A percentile compares a stretch with the other conserved stretches of the same genome.
Evolutionary conservation across 2,888 invertebrate genomes (phyloP).

Genomic region (Calameuta pallipes): DNA sequence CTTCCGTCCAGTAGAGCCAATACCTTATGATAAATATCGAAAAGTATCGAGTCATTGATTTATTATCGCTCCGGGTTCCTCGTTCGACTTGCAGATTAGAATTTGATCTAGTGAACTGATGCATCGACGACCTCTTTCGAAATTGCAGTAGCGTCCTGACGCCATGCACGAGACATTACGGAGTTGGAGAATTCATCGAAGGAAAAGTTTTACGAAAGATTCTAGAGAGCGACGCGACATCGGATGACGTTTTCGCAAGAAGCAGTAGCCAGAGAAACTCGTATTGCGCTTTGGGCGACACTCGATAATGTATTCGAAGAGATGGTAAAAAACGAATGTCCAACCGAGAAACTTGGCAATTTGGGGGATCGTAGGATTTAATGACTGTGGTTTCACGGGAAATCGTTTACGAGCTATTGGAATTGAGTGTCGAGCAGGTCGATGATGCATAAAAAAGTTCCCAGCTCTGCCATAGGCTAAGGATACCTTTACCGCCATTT

Average conservation of each 20-base stretch:
- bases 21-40: conserved; percentile 23
- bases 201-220: background rate
- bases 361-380: background rate
- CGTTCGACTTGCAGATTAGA: background rate
- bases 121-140: background rate
- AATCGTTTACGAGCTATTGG: background rate
- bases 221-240: background rate
- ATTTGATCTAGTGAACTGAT: background rate
- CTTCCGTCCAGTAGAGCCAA: conserved; percentile 16
- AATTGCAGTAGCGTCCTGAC: background rate
- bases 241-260: background rate
- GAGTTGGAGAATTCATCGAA: background rate
- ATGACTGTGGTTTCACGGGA: background rate
- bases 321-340: background rate
- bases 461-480: background rate
- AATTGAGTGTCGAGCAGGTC: background rate
- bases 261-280: background rate
- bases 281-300: background rate
- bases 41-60: background rate
- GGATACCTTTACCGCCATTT: background rate
- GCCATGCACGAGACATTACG: background rate
- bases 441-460: background rate
- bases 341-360: background rate
- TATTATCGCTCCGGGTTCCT: background rate
- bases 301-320: background rate